A percentile compares a stretch with the other conserved stretches of the same genome.
These are phyloP conservation scores for Psylliodes chrysocephalus DNA, from an alignment of 2,888 invertebrate species.

Conservation along the genomic window DNA sequence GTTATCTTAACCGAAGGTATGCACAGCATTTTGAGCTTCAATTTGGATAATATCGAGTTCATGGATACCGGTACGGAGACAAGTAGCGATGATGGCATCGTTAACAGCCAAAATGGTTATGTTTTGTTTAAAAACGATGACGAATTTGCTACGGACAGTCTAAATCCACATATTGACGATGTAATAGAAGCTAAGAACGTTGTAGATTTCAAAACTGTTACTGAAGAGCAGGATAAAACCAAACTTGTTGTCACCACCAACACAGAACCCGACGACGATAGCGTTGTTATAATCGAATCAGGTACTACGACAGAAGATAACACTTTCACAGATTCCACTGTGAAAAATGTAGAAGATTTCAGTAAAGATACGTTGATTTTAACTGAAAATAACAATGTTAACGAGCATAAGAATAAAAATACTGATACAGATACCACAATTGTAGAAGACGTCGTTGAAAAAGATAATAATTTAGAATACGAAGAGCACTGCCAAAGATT, in stretches of 20 bases:
- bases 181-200: slow-evolving; percentile 45
- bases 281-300: slow-evolving; percentile 66
- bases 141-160: slow-evolving; percentile 60
- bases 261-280: slow-evolving; percentile 68
- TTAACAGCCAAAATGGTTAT: slow-evolving; percentile 73
- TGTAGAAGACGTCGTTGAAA: slow-evolving; percentile 29
- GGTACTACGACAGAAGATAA: slow-evolving; percentile 72
- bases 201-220: slow-evolving; percentile 9
- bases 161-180: slow-evolving; percentile 56
- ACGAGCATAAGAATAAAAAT: neutral
- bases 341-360: slow-evolving; percentile 61
- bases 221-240: slow-evolving; percentile 44
- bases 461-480: slow-evolving; percentile 60
- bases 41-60: slow-evolving; percentile 84
- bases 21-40: slow-evolving; percentile 60
- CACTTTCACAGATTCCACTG: slow-evolving; percentile 63
- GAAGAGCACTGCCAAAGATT: slow-evolving; percentile 74
- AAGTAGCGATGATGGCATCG: slow-evolving; percentile 72
- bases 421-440: neutral
- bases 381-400: slow-evolving; percentile 4
- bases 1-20: slow-evolving; percentile 54
- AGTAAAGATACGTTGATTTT: too few species aligned
- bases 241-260: too few species aligned
- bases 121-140: slow-evolving; percentile 72
- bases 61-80: slow-evolving; percentile 89